A percentile compares a stretch with the other conserved stretches of the same genome.
Evolutionary conservation across 2,888 invertebrate genomes (phyloP).

Genomic region (Drosophila mercatorum): DNA sequence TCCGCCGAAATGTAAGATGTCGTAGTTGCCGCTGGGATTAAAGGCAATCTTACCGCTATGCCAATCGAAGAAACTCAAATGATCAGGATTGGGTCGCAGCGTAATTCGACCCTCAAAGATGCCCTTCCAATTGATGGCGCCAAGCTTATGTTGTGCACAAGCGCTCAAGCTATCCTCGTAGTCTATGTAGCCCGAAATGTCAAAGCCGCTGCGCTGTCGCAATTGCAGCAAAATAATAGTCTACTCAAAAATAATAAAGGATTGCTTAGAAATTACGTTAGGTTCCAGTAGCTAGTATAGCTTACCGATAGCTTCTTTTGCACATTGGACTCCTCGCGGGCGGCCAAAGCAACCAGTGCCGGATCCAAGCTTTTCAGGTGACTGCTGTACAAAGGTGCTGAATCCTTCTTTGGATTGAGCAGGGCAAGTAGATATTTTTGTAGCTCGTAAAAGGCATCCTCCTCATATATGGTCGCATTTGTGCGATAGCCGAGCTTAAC

Average conservation of each 20-base stretch:
- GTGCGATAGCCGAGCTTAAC: conserved; percentile 91
- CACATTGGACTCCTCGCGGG: conserved; percentile 88
- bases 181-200: conserved; percentile 62
- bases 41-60: conserved; percentile 31
- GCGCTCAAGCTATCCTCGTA: conserved; percentile 50
- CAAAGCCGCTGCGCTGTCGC: conserved; percentile 48
- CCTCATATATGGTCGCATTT: conserved; percentile 84
- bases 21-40: conserved; percentile 48
- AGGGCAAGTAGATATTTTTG: conserved; percentile 86
- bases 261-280: background rate
- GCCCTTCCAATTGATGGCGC: conserved; percentile 46
- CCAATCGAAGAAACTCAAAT: conserved; percentile 61
- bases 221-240: conserved; percentile 61
- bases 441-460: conserved; percentile 87
- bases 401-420: conserved; percentile 85
- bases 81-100: conserved; percentile 36
- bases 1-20: conserved; percentile 28
- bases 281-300: too few species aligned
- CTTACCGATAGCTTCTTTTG: conserved; percentile 89
- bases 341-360: conserved; percentile 87
- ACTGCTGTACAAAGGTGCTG: conserved; percentile 87
- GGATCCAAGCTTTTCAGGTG: conserved; percentile 86
- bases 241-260: conserved; percentile 11
- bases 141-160: background rate
- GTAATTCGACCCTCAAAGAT: conserved; percentile 45